Conservation (phyloP, 2,113 vertebrate species). For the Callospermophilus lateralis region DNA sequence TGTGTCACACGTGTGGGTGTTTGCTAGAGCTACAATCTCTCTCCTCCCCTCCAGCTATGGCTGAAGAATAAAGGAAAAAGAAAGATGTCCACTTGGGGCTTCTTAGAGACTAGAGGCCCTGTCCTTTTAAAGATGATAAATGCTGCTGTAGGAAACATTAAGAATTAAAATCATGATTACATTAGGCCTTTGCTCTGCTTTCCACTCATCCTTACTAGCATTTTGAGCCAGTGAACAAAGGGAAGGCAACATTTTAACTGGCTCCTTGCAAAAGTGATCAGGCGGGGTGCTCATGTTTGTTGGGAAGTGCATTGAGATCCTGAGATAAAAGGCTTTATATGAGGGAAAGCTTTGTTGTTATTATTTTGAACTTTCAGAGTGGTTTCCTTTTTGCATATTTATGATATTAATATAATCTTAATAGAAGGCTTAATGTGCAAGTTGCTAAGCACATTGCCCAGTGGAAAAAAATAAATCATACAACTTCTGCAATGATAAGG, state of each 20-base stretch:
- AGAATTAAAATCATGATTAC: conserved; percentile 60
- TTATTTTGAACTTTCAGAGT: conserved; percentile 79
- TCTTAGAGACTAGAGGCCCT: background rate
- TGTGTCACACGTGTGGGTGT: background rate
- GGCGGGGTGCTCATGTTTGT: background rate
- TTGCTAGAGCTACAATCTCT: background rate
- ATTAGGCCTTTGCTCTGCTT: conserved; percentile 30
- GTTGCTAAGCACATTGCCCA: conserved; percentile 73
- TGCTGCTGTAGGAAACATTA: conserved; percentile 47
- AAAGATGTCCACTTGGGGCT: background rate
- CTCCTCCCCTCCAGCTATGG: background rate
- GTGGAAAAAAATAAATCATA: conserved; percentile 52
- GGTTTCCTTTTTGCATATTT: conserved; percentile 80
- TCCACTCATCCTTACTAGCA: background rate
- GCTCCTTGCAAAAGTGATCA: conserved; percentile 44
- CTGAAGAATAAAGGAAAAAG: background rate
- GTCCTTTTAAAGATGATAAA: conserved; percentile 46
- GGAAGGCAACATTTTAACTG: conserved; percentile 41
- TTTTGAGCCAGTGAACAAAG: conserved; percentile 36
- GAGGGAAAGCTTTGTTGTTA: conserved; percentile 73
- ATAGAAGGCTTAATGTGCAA: conserved; percentile 75
- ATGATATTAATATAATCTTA: conserved; percentile 80
- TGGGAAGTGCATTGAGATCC: conserved; percentile 51
- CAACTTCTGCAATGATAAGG: conserved; percentile 58
- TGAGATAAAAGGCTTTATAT: conserved; percentile 72